phyloP scores from a whole-genome alignment of 2,113 vertebrate genomes.

The Ibidorhyncha struthersii region DNA sequence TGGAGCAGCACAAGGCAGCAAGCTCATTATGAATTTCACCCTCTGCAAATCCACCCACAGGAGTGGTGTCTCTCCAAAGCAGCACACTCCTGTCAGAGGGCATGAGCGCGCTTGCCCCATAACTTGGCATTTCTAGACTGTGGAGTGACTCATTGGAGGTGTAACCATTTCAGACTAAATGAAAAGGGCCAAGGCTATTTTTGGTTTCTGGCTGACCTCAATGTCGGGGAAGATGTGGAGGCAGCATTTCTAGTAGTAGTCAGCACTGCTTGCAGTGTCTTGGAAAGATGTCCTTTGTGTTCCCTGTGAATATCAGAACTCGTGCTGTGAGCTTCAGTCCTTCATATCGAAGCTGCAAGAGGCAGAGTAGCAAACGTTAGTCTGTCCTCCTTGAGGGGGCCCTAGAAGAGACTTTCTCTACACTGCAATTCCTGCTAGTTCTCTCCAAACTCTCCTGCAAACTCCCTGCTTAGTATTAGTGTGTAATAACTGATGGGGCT shows the following conservation, averaged over 20 bases:
- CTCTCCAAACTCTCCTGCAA: neutral
- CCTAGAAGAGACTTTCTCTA: neutral
- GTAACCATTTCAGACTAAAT: neutral
- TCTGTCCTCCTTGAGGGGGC: neutral
- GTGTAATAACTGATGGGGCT: neutral
- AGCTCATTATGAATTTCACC: neutral
- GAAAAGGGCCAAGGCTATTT: neutral
- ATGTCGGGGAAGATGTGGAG: neutral
- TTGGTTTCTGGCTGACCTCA: neutral
- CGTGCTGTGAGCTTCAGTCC: neutral
- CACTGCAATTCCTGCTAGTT: neutral
- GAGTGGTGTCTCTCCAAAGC: accelerated
- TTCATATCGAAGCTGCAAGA: neutral
- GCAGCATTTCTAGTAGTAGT: neutral
- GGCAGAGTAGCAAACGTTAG: neutral
- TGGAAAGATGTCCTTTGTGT: neutral
- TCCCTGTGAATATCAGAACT: neutral
- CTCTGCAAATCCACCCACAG: neutral
- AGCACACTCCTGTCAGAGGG: neutral
- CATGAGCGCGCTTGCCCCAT: accelerated
- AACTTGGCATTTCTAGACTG: neutral
- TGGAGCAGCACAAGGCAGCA: neutral
- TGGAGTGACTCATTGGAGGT: neutral
- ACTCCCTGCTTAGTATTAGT: neutral
- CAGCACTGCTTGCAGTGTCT: neutral